Base-by-base conservation (phyloP, 2,888 invertebrate species). In the Plagiodera versicolora region DNA sequence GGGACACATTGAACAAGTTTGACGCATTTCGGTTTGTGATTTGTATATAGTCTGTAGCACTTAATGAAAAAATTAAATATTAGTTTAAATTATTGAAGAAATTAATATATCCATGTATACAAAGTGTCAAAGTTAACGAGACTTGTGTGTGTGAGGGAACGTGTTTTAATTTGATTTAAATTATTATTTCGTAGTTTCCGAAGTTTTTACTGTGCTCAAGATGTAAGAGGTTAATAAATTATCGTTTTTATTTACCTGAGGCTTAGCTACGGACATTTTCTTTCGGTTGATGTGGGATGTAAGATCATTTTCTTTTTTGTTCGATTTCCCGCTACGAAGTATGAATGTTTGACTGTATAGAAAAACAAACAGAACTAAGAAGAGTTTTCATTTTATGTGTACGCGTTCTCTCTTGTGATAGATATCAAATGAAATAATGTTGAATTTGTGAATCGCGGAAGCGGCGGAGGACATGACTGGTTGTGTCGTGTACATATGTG, bases 391-490 rank as follows among this genome's bases (percentile, higher is more conserved):
- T 75, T 75, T 74, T 72, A 73, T 69, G 71, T 74, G 74, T 75
- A 76, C 74, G 76, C 72, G 75, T 39, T 14, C 39, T 39, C 39
- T 76, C 71, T 75, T 74, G 73, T 75, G 75, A 72, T 74, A n/a
- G n/a, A n/a, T n/a, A 75, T 72, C 72, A 69, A 73, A 74, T 70
- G 65, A 62, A 67, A 64, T 68, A 11, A 32, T 72, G 71, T 70
- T 69, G 63, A 49, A 63, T 67, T 66, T 66, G 63, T 67, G 56
- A 70, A 70, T 70, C 71, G 71, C 72, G 73, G 70, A 74, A 74
- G 71, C 74, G 71, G n/a, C n/a, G n/a, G n/a, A n/a, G n/a, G 70
- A 75, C 76, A 76, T 77, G 76, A 77, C 78, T 79, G 77, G 74
- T 74, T 69, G 73, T 74, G 75, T 74, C 73, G 72, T 76, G 76